A percentile compares a stretch with the other conserved stretches of the same genome.
phyloP scores from a whole-genome alignment of 1,140 invertebrate genomes.

The Spodoptera litura region DNA sequence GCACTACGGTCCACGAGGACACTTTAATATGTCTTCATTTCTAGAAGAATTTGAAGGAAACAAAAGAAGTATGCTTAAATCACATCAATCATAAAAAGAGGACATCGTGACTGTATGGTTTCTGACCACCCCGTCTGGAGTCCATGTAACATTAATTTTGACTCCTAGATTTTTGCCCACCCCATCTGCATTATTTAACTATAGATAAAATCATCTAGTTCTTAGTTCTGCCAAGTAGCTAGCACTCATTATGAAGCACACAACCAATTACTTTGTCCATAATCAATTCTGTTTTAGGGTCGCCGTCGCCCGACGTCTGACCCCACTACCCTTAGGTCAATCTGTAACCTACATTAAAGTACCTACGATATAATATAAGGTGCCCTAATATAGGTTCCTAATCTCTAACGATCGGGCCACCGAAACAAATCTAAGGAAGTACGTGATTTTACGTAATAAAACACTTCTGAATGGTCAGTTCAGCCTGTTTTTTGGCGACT shows the following conservation, averaged over 20 bases:
- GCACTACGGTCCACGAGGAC: too few species aligned
- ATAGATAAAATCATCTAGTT: too few species aligned
- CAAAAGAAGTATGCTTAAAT: too few species aligned
- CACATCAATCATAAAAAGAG: too few species aligned
- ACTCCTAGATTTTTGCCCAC: too few species aligned
- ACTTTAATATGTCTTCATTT: too few species aligned
- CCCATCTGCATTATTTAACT: too few species aligned
- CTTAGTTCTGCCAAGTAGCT: background rate
- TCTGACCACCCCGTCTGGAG: too few species aligned
- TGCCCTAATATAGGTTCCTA: conserved; percentile 17
- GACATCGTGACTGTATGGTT: too few species aligned
- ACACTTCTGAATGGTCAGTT: conserved; percentile 47
- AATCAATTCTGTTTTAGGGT: conserved; percentile 11
- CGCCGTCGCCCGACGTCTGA: conserved; percentile 11
- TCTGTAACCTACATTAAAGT: conserved; percentile 25
- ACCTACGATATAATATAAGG: conserved; percentile 6
- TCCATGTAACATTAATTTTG: too few species aligned
- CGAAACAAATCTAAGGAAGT: conserved; percentile 28
- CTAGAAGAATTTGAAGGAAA: too few species aligned
- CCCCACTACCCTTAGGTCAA: conserved; percentile 9
- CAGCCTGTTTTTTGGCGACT: conserved; percentile 42
- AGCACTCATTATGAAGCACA: conserved; percentile 14
- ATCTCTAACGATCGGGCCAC: conserved; percentile 1
- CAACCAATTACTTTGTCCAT: conserved; percentile 1
- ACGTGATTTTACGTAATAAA: conserved; percentile 61